Evolutionary conservation across 1,140 invertebrate species (phyloP), one percentile per base, ranked within the genome.

Genomic region (Vanessa tameamea): DNA sequence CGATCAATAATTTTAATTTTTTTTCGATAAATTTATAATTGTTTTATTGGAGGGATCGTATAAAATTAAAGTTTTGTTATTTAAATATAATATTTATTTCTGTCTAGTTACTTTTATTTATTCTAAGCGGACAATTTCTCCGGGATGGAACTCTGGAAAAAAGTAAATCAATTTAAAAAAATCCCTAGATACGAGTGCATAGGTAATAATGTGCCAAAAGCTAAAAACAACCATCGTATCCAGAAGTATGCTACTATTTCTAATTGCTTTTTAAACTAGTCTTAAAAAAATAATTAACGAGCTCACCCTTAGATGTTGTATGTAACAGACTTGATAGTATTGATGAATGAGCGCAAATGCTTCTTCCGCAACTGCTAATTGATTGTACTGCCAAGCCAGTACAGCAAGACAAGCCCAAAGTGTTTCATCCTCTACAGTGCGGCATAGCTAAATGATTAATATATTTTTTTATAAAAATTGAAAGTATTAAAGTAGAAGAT

Each of bases 361-460:
- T 86, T 98, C 96, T 94, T 99, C 98, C 2, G 98, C 98, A 43
- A 97, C 96, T 53, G 95, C 94, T 26, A 99, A 90, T 65, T 93
- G 91, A 70, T 87, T 83, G 79, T 98, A 94, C 78, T 97, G 95
- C 64, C 96, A 96, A 14, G 98, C 96, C 89, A 98, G 94, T 1
- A 97, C 97, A 4, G 98, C 98, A 75, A 99, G 93, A 82, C 97
- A 97, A 1, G 97, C 96, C 98, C 98, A 99, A 16, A 99, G 88
- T 48, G 95, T 95, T 78, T 97, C 96, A 82, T 98, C 97, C 95
- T 96, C 91, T 53, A 94, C 90, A 12, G 92, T 91, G 11, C 90
- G 80, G 73, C 92, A 93, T 8, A 93, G 79, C 89, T 93, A 79
- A 15, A 65, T 1, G 6, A 43, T 43, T 8, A 43, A 43, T 43